A percentile compares a stretch with the other conserved stretches of the same genome.
These are phyloP conservation scores for Miichthys miiuy DNA, from an alignment of 2,797 vertebrate genomes.

Conservation along the genomic window DNA sequence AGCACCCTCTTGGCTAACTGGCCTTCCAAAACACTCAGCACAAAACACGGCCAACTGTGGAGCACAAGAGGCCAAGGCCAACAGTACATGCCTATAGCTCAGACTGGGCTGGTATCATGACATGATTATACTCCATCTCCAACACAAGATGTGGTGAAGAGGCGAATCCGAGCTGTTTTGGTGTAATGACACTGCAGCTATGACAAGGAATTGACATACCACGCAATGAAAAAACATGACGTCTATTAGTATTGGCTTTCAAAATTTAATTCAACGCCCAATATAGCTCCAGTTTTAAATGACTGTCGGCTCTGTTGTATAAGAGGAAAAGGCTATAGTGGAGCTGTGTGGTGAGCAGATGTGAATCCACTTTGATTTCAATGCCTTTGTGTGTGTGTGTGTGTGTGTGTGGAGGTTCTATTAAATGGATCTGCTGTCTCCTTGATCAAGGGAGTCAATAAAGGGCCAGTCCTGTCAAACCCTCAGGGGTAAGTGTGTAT, in stretches of 20 bases:
- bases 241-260: constrained; percentile 44
- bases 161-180: constrained; percentile 30
- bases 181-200: constrained; percentile 1
- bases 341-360: constrained; percentile 73
- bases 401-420: constrained; percentile 71
- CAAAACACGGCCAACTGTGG: constrained; percentile 70
- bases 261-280: constrained; percentile 50
- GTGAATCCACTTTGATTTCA: constrained; percentile 79
- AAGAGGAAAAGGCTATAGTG: constrained; percentile 48
- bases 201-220: constrained; percentile 21
- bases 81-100: constrained; percentile 57
- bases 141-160: constrained; percentile 34
- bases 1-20: constrained; percentile 76
- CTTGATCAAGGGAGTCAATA: constrained; percentile 86
- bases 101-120: constrained; percentile 47
- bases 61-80: constrained; percentile 66
- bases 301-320: constrained; percentile 55
- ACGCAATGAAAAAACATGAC: constrained; percentile 33
- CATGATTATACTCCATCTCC: constrained; percentile 35
- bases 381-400: constrained; percentile 46
- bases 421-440: constrained; percentile 86
- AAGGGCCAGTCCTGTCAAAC: constrained; percentile 83
- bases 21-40: constrained; percentile 76
- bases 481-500: constrained; percentile 76
- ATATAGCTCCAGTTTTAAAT: constrained; percentile 54